Conservation (phyloP, 2,888 invertebrate genomes). For the Pheosia gnoma region DNA sequence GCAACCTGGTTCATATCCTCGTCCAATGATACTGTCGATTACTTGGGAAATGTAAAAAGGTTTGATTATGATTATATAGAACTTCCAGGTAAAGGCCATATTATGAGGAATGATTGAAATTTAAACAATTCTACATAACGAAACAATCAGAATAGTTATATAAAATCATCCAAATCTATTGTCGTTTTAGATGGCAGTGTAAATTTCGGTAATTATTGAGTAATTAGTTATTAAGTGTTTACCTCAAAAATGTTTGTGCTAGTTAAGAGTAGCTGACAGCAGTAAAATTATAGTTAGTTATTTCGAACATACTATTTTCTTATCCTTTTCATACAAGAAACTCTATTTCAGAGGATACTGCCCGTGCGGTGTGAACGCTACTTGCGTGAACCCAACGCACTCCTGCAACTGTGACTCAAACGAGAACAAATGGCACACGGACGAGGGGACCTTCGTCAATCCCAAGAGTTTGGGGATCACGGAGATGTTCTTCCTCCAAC, state of each 20-base stretch:
- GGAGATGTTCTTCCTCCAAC: slow-evolving; percentile 95
- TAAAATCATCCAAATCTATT: no score
- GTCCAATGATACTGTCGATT: slow-evolving; percentile 91
- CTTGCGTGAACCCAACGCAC: slow-evolving; percentile 91
- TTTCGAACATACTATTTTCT: no score
- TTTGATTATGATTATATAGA: slow-evolving; percentile 53
- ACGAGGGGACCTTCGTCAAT: slow-evolving; percentile 93
- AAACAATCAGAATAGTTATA: no score
- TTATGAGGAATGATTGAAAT: no score
- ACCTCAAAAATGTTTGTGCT: no score
- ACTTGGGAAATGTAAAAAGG: slow-evolving; percentile 93
- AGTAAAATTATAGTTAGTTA: no score
- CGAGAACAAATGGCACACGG: slow-evolving; percentile 94
- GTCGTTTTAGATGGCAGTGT: no score
- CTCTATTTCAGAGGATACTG: slow-evolving; percentile 86
- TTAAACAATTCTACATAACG: no score
- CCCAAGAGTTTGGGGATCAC: slow-evolving; percentile 94
- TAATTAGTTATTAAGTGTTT: no score
- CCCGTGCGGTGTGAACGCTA: slow-evolving; percentile 90
- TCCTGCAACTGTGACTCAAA: slow-evolving; percentile 96
- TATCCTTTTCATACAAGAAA: not conserved
- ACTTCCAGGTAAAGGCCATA: no score
- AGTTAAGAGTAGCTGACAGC: no score
- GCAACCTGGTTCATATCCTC: slow-evolving; percentile 96
- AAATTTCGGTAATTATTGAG: no score